A percentile compares a stretch with the other conserved stretches of the same genome.
Conservation (phyloP, 2,797 vertebrate species). For the Periparus ater region DNA sequence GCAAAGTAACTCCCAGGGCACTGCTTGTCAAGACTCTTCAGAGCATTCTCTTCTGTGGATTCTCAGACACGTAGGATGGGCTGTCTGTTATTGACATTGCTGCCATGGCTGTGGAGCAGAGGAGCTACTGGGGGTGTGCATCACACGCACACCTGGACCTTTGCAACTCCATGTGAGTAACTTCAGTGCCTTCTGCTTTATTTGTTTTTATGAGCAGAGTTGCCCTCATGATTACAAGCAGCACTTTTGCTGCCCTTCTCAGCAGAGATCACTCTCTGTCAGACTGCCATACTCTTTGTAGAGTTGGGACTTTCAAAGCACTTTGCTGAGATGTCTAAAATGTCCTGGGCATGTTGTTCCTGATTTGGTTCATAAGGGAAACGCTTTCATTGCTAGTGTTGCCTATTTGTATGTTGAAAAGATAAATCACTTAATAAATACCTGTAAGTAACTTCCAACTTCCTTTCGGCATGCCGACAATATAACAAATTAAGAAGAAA, state of each 20-base stretch:
- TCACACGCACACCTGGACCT: not conserved
- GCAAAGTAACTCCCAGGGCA: constrained; percentile 6
- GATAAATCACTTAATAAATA: not conserved
- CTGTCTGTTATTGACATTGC: not conserved
- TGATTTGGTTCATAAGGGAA: not conserved
- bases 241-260: not conserved
- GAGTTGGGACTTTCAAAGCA: not conserved
- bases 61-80: not conserved
- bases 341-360: not conserved
- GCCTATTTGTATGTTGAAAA: not conserved
- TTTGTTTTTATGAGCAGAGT: not conserved
- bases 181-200: constrained; percentile 1
- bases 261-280: not conserved
- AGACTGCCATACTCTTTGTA: not conserved
- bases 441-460: not conserved
- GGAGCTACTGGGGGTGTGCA: not conserved
- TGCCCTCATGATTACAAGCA: not conserved
- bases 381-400: not conserved
- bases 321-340: not conserved
- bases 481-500: not conserved
- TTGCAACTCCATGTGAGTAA: not conserved
- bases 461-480: not conserved
- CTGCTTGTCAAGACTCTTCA: not conserved
- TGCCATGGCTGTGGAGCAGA: not conserved
- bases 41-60: not conserved